Percentiles rank a stretch among this genome's conserved stretches.
phyloP scores from a whole-genome alignment of 92 coral and sea anemone genomes.

The Phymanthus crucifer region DNA sequence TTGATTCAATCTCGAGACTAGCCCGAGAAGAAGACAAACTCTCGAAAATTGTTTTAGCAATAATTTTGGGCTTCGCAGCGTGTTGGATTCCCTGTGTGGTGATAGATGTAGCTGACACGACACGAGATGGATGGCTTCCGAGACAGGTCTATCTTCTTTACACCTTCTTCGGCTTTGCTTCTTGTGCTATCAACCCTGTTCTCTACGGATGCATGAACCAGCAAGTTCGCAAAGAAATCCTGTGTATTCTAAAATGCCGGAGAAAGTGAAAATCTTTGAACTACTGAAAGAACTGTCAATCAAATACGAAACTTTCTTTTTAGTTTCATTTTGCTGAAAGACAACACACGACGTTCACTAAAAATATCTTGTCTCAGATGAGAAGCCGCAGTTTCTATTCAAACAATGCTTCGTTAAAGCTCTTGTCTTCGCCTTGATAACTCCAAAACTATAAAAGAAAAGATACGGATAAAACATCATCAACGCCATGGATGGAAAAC shows the following conservation, averaged over 20 bases:
- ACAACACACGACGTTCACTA: not conserved
- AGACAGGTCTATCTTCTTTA: constrained; percentile 69
- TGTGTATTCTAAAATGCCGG: constrained; percentile 31
- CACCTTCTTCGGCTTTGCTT: constrained; percentile 67
- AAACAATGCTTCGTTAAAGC: not conserved
- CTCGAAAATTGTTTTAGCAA: constrained; percentile 66
- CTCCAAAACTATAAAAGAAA: not conserved
- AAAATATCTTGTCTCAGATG: not conserved
- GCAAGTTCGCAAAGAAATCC: constrained; percentile 68
- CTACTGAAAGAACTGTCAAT: not conserved
- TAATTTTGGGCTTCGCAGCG: constrained; percentile 69
- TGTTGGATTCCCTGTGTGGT: constrained; percentile 85
- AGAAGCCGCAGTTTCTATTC: not conserved
- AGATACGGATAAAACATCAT: not conserved
- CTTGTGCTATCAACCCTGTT: constrained; percentile 73
- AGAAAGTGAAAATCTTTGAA: constrained; percentile 7
- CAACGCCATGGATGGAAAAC: not conserved
- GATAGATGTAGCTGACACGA: constrained; percentile 67
- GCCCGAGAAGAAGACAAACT: constrained; percentile 75
- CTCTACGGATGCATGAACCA: constrained; percentile 83
- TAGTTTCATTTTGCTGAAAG: not conserved
- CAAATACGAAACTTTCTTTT: not conserved
- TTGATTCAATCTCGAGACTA: constrained; percentile 67
- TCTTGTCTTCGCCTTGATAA: not conserved
- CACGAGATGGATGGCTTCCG: constrained; percentile 48